These are phyloP conservation scores for Rhaphigaster nebulosa DNA, from an alignment of 2,888 invertebrate species.

Conservation along the genomic window DNA sequence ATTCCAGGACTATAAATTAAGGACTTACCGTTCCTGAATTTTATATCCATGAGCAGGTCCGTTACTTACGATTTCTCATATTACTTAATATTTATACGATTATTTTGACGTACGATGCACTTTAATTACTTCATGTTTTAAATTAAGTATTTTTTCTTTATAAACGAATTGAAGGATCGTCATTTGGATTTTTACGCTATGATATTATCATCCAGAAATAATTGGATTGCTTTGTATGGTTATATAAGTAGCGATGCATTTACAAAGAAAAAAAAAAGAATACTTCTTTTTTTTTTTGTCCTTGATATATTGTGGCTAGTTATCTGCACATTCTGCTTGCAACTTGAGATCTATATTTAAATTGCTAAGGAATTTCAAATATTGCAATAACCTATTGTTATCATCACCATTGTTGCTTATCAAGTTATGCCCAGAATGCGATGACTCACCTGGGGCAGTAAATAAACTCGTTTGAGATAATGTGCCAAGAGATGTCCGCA, in stretches of 20 bases:
- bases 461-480: neutral
- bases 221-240: neutral
- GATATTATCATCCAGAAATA: no score
- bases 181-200: no score
- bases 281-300: neutral
- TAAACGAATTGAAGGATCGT: no score
- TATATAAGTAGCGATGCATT: neutral
- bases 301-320: neutral
- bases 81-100: no score
- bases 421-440: neutral
- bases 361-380: neutral
- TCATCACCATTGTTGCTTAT: neutral
- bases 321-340: neutral
- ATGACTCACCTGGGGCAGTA: neutral
- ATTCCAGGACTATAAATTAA: no score
- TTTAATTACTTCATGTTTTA: no score
- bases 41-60: no score
- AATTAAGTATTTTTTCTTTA: no score
- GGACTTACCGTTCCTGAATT: no score
- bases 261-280: neutral
- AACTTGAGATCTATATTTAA: constrained; percentile 5
- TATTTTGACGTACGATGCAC: no score
- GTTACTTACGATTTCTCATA: no score
- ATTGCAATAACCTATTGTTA: neutral
- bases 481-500: neutral